phyloP scores from a whole-genome alignment of 2,113 vertebrate species.

The Bos javanicus region DNA sequence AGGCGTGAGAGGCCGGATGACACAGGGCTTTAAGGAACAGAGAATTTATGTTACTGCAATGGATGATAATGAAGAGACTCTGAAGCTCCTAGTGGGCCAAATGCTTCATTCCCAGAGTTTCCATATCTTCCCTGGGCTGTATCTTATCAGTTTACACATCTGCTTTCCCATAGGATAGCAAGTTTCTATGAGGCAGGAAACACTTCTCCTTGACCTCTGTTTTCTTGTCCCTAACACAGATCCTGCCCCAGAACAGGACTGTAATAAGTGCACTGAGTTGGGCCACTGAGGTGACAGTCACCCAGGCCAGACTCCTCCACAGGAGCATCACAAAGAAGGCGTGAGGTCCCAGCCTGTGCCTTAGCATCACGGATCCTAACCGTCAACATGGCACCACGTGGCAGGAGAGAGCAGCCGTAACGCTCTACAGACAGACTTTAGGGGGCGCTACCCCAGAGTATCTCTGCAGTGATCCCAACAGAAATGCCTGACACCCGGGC shows the following conservation, averaged over 20 bases:
- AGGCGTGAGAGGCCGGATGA: not conserved
- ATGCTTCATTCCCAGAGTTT: not conserved
- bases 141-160: not conserved
- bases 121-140: not conserved
- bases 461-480: not conserved
- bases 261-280: not conserved
- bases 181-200: not conserved
- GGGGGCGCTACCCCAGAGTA: not conserved
- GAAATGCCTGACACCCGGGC: not conserved
- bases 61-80: not conserved
- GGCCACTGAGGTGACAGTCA: not conserved
- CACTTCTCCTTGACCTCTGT: not conserved
- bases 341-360: not conserved
- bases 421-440: not conserved
- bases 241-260: not conserved
- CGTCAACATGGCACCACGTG: accelerated
- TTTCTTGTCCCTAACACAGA: not conserved
- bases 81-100: not conserved
- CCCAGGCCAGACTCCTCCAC: not conserved
- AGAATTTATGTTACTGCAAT: too few species aligned
- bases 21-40: not conserved
- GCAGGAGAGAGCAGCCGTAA: not conserved
- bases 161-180: not conserved
- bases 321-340: not conserved
- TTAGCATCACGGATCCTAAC: not conserved